A percentile compares a stretch with the other conserved stretches of the same genome.
Evolutionary conservation across 2,888 invertebrate species (phyloP).

Genomic region (Tachystola acroxantha): DNA sequence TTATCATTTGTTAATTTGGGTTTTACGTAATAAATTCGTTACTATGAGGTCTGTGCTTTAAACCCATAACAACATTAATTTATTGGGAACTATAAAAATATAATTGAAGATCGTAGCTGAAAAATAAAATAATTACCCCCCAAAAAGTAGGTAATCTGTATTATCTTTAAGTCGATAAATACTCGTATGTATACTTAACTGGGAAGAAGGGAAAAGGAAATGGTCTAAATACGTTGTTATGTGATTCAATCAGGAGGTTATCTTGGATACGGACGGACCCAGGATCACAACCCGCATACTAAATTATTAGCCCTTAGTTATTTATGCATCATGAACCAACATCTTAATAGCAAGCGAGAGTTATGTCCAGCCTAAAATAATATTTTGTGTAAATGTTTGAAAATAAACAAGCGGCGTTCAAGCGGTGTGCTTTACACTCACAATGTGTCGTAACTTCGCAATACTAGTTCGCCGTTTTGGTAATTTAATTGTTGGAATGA

Average conservation of each 20-base stretch:
- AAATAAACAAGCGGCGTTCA: constrained; percentile 63
- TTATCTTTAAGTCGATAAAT: not conserved
- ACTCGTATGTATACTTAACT: not conserved
- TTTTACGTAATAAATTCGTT: no score
- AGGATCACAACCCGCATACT: constrained; percentile 69
- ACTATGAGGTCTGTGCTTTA: no score
- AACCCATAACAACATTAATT: no score
- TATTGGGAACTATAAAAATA: no score
- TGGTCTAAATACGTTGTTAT: constrained; percentile 53
- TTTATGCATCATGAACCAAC: constrained; percentile 73
- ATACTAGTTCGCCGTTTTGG: constrained; percentile 37
- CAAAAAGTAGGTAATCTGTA: no score
- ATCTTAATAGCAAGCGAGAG: constrained; percentile 70
- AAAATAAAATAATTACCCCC: no score
- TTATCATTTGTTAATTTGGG: no score
- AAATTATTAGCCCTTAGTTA: constrained; percentile 72
- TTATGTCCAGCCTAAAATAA: constrained; percentile 76
- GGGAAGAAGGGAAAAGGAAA: constrained; percentile 32
- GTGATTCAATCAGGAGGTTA: constrained; percentile 63
- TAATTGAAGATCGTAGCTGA: no score
- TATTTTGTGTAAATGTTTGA: constrained; percentile 74
- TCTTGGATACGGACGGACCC: constrained; percentile 49
- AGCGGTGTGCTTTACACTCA: constrained; percentile 47
- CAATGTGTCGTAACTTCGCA: constrained; percentile 55
- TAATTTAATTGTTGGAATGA: constrained; percentile 49